phyloP scores from a whole-genome alignment of 35 echinoderm and acorn worm genomes.

The Antedon bifida region DNA sequence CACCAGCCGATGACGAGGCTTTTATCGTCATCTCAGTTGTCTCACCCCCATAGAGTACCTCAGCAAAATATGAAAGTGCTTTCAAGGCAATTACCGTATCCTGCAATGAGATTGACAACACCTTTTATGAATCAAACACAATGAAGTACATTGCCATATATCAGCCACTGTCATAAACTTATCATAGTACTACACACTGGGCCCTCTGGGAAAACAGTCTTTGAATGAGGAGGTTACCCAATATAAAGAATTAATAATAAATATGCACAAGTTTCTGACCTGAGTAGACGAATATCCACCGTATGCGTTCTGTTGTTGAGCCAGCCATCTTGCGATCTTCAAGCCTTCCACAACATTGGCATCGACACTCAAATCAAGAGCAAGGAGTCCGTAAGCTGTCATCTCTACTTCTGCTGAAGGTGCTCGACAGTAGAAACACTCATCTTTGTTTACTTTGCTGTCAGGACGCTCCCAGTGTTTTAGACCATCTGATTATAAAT shows the following conservation, averaged over 20 bases:
- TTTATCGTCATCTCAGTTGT: neutral
- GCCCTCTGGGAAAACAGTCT: too few relatives aligned
- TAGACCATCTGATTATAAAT: neutral
- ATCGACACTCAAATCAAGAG: constrained; percentile 5
- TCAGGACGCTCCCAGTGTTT: neutral
- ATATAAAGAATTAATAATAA: too few relatives aligned
- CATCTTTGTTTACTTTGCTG: too few relatives aligned
- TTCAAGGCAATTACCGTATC: constrained; percentile 80
- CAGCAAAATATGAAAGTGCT: constrained; percentile 54
- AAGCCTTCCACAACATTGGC: neutral
- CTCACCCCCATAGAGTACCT: constrained; percentile 3
- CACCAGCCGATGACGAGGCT: neutral
- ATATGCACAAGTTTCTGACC: neutral
- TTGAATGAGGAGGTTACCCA: too few relatives aligned
- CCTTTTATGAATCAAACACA: neutral
- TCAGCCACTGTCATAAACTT: too few relatives aligned
- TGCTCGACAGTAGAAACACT: neutral
- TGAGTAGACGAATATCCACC: constrained; percentile 85
- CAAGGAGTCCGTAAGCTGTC: constrained; percentile 54
- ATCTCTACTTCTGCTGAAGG: constrained; percentile 56
- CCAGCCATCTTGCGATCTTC: constrained; percentile 44
- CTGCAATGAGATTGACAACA: too few relatives aligned
- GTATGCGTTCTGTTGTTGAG: constrained; percentile 48
- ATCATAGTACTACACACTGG: too few relatives aligned
- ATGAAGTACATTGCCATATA: too few relatives aligned